These are phyloP conservation scores for Ernsta delagoae DNA, from an alignment of 2,888 invertebrate species.

Conservation along the genomic window DNA sequence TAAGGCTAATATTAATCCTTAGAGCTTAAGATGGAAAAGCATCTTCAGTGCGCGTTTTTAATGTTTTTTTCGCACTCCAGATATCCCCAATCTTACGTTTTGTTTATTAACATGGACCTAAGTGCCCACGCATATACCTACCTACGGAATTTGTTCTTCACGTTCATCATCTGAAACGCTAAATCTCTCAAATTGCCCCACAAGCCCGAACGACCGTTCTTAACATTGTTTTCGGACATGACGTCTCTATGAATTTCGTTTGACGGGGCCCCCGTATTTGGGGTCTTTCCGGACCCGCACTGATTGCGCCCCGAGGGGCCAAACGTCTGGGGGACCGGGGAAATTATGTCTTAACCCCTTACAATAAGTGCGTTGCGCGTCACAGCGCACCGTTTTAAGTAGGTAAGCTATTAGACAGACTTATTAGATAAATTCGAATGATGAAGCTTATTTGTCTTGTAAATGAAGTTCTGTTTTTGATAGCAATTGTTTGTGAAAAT, in stretches of 20 bases:
- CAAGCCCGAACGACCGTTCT: conserved; percentile 41
- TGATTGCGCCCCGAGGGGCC: conserved; percentile 44
- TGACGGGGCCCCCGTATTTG: conserved; percentile 43
- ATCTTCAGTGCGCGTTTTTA: too few species aligned
- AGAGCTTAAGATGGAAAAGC: too few species aligned
- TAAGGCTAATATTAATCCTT: too few species aligned
- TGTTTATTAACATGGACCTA: too few species aligned
- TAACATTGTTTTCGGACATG: conserved; percentile 57
- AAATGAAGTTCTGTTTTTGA: conserved; percentile 18
- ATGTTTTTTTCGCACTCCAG: too few species aligned
- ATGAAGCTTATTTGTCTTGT: conserved; percentile 32
- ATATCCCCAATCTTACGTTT: too few species aligned
- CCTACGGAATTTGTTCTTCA: too few species aligned
- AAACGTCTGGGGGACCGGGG: conserved; percentile 42
- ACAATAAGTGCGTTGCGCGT: conserved; percentile 46
- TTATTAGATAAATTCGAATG: conserved; percentile 32
- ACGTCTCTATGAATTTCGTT: conserved; percentile 50
- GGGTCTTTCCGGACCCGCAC: conserved; percentile 45
- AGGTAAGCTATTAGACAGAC: conserved; percentile 24
- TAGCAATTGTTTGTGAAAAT: conserved; percentile 2
- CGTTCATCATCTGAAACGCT: neutral
- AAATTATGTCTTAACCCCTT: conserved; percentile 51
- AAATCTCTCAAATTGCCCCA: conserved; percentile 38
- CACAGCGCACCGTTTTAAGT: conserved; percentile 16
- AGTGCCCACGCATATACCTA: too few species aligned